Evolutionary conservation across 30 jellyfish, hydroid and myxozoan genomes (phyloP), one percentile per base, ranked within the genome.

Genomic region (Turritopsis rubra): DNA sequence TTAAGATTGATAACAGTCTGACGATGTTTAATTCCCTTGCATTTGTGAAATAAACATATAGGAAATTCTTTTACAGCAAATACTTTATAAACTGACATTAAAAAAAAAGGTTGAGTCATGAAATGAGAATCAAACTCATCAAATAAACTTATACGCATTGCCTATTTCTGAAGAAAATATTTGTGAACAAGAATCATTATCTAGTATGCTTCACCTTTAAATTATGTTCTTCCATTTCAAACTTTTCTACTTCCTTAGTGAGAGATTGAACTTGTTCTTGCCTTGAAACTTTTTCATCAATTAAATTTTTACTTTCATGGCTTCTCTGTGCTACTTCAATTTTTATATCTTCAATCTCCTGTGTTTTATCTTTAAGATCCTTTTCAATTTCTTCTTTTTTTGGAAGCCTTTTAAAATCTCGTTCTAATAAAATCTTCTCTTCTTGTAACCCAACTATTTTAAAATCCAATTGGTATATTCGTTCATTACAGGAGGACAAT

Each of bases 301-400:
- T 88, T 71, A 92, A 82, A 85, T 79, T 85, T 71, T 75, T 88
- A 53, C 88, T 73, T 84, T 92, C 98, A 73, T 92, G 96, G 73
- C 82, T 71, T 82, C 95, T 85, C 70, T 92, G 96, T 1, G 92
- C 93, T 30, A 92, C 85, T 54, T 92, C 98, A 52, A 85, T 71
- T 79, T 80, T 92, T 53, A 85, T n/a, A 30, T 88, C 96, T 19
- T 92, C 98, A 74, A 77, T 79, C 28, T 53, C 85, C 19, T 87
- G 76, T 21, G 86, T 75, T 25, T 83, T 75, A 53, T 92, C 96
- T 65, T 74, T 81, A 24, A 92, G 30, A 19, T 86, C 89, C 80
- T 85, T 87, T 25, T 92, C 98, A 52, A 88, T 52, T 77, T 88
- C 96, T 72, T 92, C 98, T 78, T 81, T 85, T 73, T 81, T 88